Conservation (phyloP, 2,888 invertebrate genomes). For the Diaperis boleti region DNA sequence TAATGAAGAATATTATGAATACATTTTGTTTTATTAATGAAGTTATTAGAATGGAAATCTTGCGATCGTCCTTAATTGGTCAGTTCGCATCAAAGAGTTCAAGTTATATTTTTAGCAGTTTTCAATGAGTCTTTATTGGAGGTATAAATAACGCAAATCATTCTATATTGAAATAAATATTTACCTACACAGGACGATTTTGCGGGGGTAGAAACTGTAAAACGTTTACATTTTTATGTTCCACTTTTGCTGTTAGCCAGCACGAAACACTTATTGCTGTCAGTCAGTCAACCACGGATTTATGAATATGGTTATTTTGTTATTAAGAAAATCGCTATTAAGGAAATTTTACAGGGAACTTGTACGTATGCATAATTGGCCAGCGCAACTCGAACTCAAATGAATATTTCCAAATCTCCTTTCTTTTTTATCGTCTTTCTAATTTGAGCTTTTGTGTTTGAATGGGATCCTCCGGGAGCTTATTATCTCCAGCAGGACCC, state of each 20-base stretch:
- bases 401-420: slow-evolving; percentile 8
- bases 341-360: slow-evolving; percentile 22
- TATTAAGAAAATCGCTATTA: slow-evolving; percentile 9
- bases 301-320: background rate
- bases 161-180: background rate
- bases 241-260: background rate
- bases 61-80: slow-evolving; percentile 25
- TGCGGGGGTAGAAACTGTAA: background rate
- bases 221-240: background rate
- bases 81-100: background rate
- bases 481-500: background rate
- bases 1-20: background rate
- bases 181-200: background rate
- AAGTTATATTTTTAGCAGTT: background rate
- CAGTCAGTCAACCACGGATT: background rate
- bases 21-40: slow-evolving; percentile 18
- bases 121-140: background rate
- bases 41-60: slow-evolving; percentile 22
- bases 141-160: background rate
- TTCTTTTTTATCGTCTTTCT: background rate
- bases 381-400: background rate
- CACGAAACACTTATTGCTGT: background rate
- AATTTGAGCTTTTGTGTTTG: background rate
- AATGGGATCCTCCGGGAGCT: slow-evolving; percentile 5
- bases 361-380: slow-evolving; percentile 17